These are phyloP conservation scores for Isurus oxyrinchus DNA, from an alignment of 2,113 vertebrate genomes.

Conservation along the genomic window DNA sequence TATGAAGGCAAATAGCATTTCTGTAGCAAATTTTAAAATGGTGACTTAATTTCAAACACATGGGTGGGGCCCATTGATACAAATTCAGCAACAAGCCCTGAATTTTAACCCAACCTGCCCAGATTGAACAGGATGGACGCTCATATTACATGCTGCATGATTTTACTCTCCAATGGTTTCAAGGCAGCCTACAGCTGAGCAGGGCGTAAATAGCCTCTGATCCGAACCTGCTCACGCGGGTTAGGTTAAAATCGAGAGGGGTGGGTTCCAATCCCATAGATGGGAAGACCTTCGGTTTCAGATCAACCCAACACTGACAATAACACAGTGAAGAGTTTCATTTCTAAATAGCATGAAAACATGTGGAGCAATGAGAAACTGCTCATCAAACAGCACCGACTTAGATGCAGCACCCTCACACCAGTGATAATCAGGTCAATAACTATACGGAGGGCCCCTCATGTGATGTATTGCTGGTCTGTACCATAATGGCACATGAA, in stretches of 20 bases:
- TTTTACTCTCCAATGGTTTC: not conserved
- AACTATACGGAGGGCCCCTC: not conserved
- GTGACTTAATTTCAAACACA: not conserved
- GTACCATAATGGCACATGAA: not conserved
- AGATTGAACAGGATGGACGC: not conserved
- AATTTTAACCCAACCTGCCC: not conserved
- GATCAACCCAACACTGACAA: not conserved
- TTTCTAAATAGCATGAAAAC: not conserved
- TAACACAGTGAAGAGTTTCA: not conserved
- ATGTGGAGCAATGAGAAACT: not conserved
- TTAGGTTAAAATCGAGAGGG: not conserved
- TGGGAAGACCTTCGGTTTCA: not conserved
- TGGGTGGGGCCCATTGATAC: not conserved
- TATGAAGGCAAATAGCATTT: not conserved
- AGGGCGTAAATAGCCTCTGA: no score
- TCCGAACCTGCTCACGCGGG: not conserved
- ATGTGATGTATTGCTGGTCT: not conserved
- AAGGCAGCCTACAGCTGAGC: not conserved
- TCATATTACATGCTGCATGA: not conserved
- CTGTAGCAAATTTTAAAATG: not conserved
- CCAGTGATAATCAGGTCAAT: not conserved
- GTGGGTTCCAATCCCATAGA: not conserved
- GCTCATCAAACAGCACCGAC: not conserved
- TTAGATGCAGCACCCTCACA: not conserved
- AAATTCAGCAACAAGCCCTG: not conserved